A percentile compares a stretch with the other conserved stretches of the same genome.
phyloP scores from a whole-genome alignment of 2,113 vertebrate species.

The Hemiscyllium ocellatum region DNA sequence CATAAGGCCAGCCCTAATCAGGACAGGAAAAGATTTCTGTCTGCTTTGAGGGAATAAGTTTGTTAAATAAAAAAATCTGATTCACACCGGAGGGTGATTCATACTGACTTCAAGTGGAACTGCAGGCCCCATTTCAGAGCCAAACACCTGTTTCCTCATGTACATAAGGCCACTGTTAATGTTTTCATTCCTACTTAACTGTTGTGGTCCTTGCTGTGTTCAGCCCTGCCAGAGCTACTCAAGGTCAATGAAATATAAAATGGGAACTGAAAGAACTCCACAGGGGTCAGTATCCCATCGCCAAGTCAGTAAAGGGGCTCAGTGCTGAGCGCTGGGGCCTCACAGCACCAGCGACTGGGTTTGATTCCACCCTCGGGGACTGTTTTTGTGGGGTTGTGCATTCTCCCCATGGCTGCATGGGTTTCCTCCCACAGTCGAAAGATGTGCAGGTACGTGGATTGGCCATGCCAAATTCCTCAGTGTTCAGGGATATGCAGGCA shows the following conservation, averaged over 20 bases:
- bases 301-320: too few species aligned
- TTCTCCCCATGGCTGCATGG: too few species aligned
- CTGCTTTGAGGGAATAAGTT: neutral
- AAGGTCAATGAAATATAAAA: neutral
- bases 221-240: neutral
- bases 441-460: too few species aligned
- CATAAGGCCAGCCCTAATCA: neutral
- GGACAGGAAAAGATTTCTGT: neutral
- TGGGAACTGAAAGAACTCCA: neutral
- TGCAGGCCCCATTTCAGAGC: neutral
- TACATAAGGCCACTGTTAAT: constrained; percentile 10
- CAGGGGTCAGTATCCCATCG: too few species aligned
- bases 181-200: constrained; percentile 25
- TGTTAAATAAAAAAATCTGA: neutral
- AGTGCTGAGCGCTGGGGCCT: too few species aligned
- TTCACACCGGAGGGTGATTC: constrained; percentile 25
- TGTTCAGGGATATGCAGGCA: too few species aligned
- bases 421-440: too few species aligned
- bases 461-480: too few species aligned
- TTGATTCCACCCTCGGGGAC: too few species aligned
- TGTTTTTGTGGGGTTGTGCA: too few species aligned
- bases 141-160: constrained; percentile 31
- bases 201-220: neutral
- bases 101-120: neutral
- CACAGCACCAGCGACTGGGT: too few species aligned